Conservation (phyloP, 2,113 vertebrate species). For the Aegotheles bennettii region DNA sequence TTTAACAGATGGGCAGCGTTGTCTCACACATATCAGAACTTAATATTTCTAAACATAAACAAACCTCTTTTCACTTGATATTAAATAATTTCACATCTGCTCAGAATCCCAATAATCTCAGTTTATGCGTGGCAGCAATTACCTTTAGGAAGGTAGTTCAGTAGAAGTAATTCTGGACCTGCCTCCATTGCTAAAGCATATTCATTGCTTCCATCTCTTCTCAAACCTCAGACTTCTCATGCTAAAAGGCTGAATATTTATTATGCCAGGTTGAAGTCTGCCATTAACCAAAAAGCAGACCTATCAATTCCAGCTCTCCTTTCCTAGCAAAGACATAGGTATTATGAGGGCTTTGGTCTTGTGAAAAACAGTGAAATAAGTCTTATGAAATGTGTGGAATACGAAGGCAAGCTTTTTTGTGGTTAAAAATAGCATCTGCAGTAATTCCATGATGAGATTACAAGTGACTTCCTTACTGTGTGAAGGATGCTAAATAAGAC, state of each 20-base stretch:
- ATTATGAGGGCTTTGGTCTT: background rate
- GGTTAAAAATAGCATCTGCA: background rate
- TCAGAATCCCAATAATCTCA: background rate
- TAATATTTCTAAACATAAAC: background rate
- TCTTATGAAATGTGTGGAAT: background rate
- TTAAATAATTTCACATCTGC: background rate
- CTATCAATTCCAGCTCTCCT: background rate
- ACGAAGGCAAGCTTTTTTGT: background rate
- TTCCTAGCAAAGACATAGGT: background rate
- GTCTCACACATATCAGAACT: background rate
- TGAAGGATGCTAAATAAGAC: background rate
- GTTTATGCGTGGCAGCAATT: background rate
- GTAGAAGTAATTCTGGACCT: background rate
- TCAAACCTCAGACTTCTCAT: background rate
- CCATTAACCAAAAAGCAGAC: background rate
- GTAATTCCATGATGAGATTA: background rate
- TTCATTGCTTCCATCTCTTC: background rate
- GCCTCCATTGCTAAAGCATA: background rate
- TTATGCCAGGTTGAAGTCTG: background rate
- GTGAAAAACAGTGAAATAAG: background rate
- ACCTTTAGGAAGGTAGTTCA: background rate
- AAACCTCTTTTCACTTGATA: background rate
- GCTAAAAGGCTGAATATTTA: background rate
- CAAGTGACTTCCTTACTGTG: background rate
- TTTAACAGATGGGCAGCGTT: background rate